phyloP scores from a whole-genome alignment of 2,797 vertebrate genomes.

The Margarornis squamiger region DNA sequence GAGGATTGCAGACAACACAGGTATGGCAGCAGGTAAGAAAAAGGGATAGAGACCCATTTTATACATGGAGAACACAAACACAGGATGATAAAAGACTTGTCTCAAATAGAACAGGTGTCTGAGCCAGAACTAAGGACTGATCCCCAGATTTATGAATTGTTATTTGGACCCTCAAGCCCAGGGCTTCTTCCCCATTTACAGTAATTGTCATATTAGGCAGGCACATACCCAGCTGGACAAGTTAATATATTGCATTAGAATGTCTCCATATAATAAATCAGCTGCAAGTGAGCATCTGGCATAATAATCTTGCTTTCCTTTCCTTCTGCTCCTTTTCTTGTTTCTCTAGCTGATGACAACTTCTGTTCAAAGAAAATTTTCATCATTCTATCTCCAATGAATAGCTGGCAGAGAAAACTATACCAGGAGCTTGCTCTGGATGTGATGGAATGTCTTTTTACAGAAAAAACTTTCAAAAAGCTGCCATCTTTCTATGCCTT shows the following conservation, averaged over 20 bases:
- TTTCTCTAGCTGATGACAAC: constrained; percentile 12
- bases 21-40: neutral
- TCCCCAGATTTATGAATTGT: neutral
- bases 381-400: constrained; percentile 25
- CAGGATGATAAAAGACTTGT: neutral
- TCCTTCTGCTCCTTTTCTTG: constrained; percentile 29
- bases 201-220: neutral
- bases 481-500: neutral
- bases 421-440: neutral
- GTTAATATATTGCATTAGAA: neutral
- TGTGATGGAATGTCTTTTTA: neutral
- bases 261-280: constrained; percentile 14
- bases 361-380: constrained; percentile 5
- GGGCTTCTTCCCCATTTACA: neutral
- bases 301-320: constrained; percentile 9
- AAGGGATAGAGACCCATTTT: neutral
- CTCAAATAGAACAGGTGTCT: neutral
- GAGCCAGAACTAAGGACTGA: neutral
- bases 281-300: neutral
- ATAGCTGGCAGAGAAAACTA: constrained; percentile 26
- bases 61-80: neutral
- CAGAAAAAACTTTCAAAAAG: constrained; percentile 1
- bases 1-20: neutral
- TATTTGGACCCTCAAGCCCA: neutral
- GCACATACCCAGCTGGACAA: neutral